Percentiles rank a stretch among this genome's conserved stretches.
Conservation (phyloP, 2,113 vertebrate species). For the Sylvilagus bachmani region DNA sequence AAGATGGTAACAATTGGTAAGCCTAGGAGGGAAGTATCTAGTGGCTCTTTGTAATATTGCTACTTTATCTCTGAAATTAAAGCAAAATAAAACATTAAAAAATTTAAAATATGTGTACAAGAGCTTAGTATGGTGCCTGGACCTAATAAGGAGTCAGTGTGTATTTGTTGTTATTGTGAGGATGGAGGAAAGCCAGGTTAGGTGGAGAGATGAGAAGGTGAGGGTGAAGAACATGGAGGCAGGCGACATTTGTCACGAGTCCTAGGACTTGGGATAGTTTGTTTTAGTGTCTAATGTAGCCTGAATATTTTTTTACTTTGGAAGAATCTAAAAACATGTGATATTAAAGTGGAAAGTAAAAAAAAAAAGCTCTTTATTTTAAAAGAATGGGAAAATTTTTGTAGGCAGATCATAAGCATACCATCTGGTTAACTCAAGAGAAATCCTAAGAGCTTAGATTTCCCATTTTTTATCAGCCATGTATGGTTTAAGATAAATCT, state of each 20-base stretch:
- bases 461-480: conserved; percentile 68
- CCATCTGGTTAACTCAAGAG: conserved; percentile 74
- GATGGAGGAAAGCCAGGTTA: neutral
- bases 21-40: neutral
- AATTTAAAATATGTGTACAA: neutral
- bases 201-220: neutral
- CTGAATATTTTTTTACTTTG: conserved; percentile 51
- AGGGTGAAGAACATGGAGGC: neutral
- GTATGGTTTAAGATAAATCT: conserved; percentile 66
- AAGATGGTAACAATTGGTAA: neutral
- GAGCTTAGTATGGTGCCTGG: neutral
- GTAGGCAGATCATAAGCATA: conserved; percentile 69
- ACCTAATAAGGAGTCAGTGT: neutral
- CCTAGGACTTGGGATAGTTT: conserved; percentile 20
- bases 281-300: conserved; percentile 31
- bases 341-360: conserved; percentile 74
- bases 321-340: conserved; percentile 62
- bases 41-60: neutral
- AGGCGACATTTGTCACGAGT: conserved; percentile 1
- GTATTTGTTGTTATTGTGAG: neutral
- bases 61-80: conserved; percentile 46
- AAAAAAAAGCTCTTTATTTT: conserved; percentile 55
- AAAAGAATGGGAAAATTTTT: conserved; percentile 71
- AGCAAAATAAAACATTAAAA: neutral
- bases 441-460: conserved; percentile 67